Evolutionary conservation across 2,113 vertebrate genomes (phyloP), one percentile per base, ranked within the genome.

Genomic region (Ptychochromis oligacanthus): DNA sequence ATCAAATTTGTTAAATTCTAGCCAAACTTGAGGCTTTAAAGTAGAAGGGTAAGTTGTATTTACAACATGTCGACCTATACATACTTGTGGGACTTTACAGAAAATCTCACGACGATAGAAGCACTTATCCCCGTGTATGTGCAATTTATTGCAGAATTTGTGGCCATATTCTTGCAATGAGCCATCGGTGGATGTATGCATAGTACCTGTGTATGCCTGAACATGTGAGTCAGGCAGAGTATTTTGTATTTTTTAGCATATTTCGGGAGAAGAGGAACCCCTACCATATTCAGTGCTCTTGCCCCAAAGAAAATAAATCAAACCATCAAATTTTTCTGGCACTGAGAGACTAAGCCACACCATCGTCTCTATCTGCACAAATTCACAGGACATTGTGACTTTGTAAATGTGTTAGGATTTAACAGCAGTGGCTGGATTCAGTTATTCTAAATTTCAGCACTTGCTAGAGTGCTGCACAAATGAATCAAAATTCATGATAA

Each of bases 221-320:
- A n/a, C 75, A 13, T 26, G 46, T 54, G 75, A 57, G 52, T 38
- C 59, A 72, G 74, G 31, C 55, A 72, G 65, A 24, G 36, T 14
- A 56, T 60, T 49, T 28, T 59, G 49, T n/a, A n/a, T n/a, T n/a
- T n/a, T n/a, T n/a, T n/a, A 26, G 43, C 34, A 22, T 58, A 59
- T 76, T 36, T n/a, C 20, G 72, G 52, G 56, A 72, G 59, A 28
- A 60, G 58, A 36, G 65, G 6, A 49, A 17, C 54, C 83, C 78
- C 58, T 28, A 1, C 43, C 77, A 80, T 46, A 67, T 46, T 80
- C 61, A 64, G 6, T 12, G 74, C 65, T 0, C 17, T 43, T 5
- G 79, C 75, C 60, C 76, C 26, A 79, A 78, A 91, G 58, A 82
- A 46, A 84, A 87, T 43, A 67, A 86, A 87, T 82, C 61, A 82